Percentiles rank a stretch among this genome's conserved stretches.
Evolutionary conservation across 2,888 invertebrate genomes (phyloP).

Genomic region (Phytoseiulus persimilis): DNA sequence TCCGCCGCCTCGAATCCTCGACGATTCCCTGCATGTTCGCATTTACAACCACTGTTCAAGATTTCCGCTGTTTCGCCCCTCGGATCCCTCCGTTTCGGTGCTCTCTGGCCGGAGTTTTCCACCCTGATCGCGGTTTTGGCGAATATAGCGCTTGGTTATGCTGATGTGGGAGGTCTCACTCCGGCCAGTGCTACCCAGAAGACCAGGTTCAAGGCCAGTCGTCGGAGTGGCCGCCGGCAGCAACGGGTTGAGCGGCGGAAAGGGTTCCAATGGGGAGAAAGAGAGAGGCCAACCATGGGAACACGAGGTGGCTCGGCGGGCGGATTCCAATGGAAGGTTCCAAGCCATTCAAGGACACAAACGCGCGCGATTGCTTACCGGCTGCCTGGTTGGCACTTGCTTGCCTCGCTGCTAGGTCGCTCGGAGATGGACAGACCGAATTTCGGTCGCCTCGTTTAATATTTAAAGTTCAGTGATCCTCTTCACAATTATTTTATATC

Average conservation of each 20-base stretch:
- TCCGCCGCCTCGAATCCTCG: too few species aligned
- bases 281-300: background rate
- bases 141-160: background rate
- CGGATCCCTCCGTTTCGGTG: background rate
- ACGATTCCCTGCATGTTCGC: background rate
- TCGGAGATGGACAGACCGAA: background rate
- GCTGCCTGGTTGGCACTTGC: background rate
- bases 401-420: background rate
- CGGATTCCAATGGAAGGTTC: background rate
- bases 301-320: background rate
- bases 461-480: too few species aligned
- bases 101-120: background rate
- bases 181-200: background rate
- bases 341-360: background rate
- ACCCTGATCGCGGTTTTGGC: background rate
- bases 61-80: background rate
- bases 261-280: background rate
- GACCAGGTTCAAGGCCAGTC: slow-evolving; percentile 5
- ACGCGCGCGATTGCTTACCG: background rate
- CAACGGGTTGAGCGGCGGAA: background rate
- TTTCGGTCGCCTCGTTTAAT: background rate
- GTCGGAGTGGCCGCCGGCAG: background rate
- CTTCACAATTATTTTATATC: too few species aligned
- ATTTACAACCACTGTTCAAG: background rate
- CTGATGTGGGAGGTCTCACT: background rate